Conservation (phyloP, 2,888 invertebrate genomes). For the Elysia crispata region DNA sequence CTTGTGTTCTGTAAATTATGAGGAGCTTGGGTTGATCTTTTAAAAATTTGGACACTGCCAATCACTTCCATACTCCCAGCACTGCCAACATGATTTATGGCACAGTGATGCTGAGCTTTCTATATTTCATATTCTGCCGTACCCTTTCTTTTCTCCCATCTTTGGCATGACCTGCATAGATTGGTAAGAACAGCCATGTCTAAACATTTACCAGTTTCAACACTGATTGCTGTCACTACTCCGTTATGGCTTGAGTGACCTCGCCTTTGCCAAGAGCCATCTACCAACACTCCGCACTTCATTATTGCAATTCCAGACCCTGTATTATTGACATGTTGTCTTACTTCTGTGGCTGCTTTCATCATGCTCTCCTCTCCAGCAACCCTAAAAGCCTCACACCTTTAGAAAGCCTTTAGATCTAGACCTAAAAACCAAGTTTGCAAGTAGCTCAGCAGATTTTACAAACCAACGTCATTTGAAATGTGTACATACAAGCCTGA, state of each 20-base stretch:
- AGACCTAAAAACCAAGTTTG: too few species aligned
- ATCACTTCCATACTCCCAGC: constrained; percentile 18
- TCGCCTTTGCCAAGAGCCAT: background rate
- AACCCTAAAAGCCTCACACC: background rate
- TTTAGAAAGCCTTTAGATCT: too few species aligned
- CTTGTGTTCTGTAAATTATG: constrained; percentile 1
- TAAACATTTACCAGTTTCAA: constrained; percentile 27
- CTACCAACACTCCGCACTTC: constrained; percentile 6
- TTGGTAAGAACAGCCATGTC: constrained; percentile 4
- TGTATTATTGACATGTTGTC: background rate
- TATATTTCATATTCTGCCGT: constrained; percentile 10
- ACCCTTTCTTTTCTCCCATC: constrained; percentile 3
- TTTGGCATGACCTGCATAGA: background rate
- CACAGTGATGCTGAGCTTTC: constrained; percentile 1
- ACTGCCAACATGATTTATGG: background rate
- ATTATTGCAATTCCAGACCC: background rate
- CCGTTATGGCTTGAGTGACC: background rate
- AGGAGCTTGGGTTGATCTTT: background rate
- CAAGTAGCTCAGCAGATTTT: too few species aligned
- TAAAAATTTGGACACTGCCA: background rate
- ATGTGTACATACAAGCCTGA: too few species aligned
- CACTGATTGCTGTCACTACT: constrained; percentile 23
- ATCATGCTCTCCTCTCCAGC: constrained; percentile 12
- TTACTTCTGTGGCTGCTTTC: background rate
- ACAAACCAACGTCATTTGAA: too few species aligned